phyloP scores from a whole-genome alignment of 2,113 vertebrate species.

The Crotalus horridus region DNA sequence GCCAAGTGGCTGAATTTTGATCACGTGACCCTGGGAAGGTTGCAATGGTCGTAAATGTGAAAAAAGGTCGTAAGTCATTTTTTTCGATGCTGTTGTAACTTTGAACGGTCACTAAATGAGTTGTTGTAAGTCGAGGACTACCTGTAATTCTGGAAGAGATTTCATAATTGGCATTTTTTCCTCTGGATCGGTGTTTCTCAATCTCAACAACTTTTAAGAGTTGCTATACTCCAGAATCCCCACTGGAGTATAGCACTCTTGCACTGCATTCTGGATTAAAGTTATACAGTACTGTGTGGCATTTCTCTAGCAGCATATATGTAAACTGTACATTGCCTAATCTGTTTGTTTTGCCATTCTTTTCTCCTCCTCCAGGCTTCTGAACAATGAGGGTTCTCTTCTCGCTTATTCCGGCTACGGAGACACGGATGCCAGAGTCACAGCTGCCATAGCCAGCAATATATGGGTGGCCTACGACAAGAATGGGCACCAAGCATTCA shows the following conservation, averaged over 20 bases:
- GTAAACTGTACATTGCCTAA: background rate
- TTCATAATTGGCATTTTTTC: background rate
- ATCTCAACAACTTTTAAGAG: background rate
- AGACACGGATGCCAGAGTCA: constrained; percentile 94
- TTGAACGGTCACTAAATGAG: background rate
- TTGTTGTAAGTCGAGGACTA: background rate
- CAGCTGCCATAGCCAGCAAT: constrained; percentile 96
- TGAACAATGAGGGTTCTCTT: constrained; percentile 96
- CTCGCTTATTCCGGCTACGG: constrained; percentile 96
- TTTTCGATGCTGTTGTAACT: background rate
- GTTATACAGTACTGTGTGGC: background rate
- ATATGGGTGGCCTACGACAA: constrained; percentile 98
- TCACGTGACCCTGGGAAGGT: background rate
- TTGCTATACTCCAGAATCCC: background rate
- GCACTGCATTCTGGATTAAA: background rate
- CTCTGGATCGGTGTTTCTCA: background rate
- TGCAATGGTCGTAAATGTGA: background rate
- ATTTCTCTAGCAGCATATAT: background rate
- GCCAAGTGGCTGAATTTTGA: background rate
- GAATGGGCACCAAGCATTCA: constrained; percentile 95
- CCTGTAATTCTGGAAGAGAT: background rate
- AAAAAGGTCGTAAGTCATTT: background rate
- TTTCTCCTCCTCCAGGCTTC: constrained; percentile 55
- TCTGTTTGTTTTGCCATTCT: accelerated
- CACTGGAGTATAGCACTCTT: background rate